phyloP scores from a whole-genome alignment of 2,888 invertebrate species.

The Gastracanthus pulcherrimus region DNA sequence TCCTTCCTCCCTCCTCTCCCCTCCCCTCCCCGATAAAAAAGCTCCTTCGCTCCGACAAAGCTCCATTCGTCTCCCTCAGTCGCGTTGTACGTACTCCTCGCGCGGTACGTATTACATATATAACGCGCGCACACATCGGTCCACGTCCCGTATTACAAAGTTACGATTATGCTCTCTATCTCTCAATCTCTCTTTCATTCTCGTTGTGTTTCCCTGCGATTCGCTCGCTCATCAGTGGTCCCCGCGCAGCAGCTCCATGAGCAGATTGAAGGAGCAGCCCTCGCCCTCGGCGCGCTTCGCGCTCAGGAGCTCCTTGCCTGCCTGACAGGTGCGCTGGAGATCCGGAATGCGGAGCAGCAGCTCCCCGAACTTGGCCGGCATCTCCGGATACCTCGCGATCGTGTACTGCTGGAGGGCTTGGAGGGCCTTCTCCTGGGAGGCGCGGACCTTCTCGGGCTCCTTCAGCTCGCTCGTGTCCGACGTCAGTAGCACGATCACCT shows the following conservation, averaged over 20 bases:
- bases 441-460: constrained; percentile 95
- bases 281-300: constrained; percentile 89
- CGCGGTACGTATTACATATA: neutral
- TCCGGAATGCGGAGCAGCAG: constrained; percentile 95
- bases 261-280: constrained; percentile 93
- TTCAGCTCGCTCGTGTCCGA: constrained; percentile 94
- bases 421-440: constrained; percentile 95
- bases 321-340: constrained; percentile 95
- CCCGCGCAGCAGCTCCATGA: constrained; percentile 96
- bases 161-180: neutral
- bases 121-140: neutral
- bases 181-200: neutral
- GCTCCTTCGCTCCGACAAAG: neutral
- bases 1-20: neutral
- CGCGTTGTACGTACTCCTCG: neutral
- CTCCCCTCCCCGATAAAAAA: neutral
- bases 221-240: constrained; percentile 88
- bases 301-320: constrained; percentile 95
- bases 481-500: constrained; percentile 75
- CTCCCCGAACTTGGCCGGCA: constrained; percentile 97
- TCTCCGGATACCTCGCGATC: constrained; percentile 92
- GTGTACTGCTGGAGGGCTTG: constrained; percentile 96
- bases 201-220: constrained; percentile 64
- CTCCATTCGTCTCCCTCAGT: constrained; percentile 13
- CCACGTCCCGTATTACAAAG: constrained; percentile 27